Evolutionary conservation across 2,888 invertebrate genomes (phyloP), one percentile per base, ranked within the genome.

Genomic region (Aromia moschata): DNA sequence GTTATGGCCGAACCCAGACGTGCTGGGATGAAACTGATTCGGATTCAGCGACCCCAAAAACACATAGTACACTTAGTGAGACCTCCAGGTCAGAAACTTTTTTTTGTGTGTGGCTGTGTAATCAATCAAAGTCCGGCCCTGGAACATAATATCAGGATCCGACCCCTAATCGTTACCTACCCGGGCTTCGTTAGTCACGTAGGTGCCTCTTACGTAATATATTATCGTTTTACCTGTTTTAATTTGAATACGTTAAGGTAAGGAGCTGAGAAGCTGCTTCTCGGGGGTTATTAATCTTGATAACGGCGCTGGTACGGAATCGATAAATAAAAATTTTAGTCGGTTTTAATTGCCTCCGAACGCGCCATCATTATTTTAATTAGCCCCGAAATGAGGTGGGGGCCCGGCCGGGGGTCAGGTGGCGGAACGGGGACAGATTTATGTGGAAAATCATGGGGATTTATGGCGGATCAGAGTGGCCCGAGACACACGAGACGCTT

Each of bases 301-400:
- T 49, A 40, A 25, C 38, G 38, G 43, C 20, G 37, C 15, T 11
- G 10, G 38, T 11, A 38, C 20, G 49, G 38, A 38, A 49, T 18
- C 49, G 25, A 49, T 49, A 49, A 49, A 49, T 49, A 49, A 49
- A 49, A 49, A 49, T 49, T n/a, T 38, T 38, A 49, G 38, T 49
- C 38, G 33, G 15, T 38, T 38, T 38, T 49, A 49, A 38, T 38
- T 49, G 38, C 38, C 25, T 40, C 49, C n/a, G 11, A 25, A 38
- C 49, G 25, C 49, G 38, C 38, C 49, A 38, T 49, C 38, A 49
- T 49, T 49, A 49, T 49, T 49, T 49, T 49, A 49, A 49, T 49
- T 49, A 49, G 25, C 10, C 25, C 25, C 38, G 38, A 49, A 49
- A 49, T 38, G 49, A 49, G 49, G 49, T 49, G 49, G 37, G 49